Base-by-base conservation (phyloP, 2,113 vertebrate genomes). In the Coracopsis vasa region DNA sequence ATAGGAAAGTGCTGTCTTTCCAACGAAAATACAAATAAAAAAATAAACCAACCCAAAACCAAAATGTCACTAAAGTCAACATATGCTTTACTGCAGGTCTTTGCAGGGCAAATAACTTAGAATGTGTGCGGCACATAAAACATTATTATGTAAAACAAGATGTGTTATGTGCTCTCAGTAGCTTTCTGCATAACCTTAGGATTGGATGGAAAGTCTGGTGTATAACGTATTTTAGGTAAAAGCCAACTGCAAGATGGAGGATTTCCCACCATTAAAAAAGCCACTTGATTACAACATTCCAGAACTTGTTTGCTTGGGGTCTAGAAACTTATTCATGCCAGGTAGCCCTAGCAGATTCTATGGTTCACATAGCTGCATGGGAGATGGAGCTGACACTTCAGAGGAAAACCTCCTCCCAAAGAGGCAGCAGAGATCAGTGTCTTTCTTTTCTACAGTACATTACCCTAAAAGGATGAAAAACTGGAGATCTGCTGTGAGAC, bases 341-440 rank as follows among this genome's bases (percentile, higher is more conserved):
- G 53, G 21, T 39, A 92, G 50, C 29, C 53, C 51, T 13, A 50
- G 60, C 9, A 84, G 13, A 77, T 74, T 35, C 64, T 60, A 41
- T 4, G 1, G 45, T 37, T 73, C 48, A n/a, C 0, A 0, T 3
- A 84, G 16, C 65, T 51, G 29, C 27, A 18, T 16, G 31, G 28
- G 56, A 54, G n/a, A 51, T 29, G n/a, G 74, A 56, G 31, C 5
- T 53, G 23, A 66, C 4, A 21, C 20, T 31, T 74, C 62, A 74
- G 64, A 73, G 54, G 48, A 88, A 83, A 96, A 33, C 1, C 37
- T 71, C 62, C 14, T 25, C 39, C 27, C 47, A 61, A 6, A 64
- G 35, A 88, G 4, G n/a, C 1, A 53, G 18, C 3, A 13, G 44
- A 64, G 11, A 73, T 13, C 25, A 60, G 7, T 10, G 21, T 7